Evolutionary conservation across 53 echinoderm and acorn worm genomes (phyloP).

Genomic region (Holothuria scabra): DNA sequence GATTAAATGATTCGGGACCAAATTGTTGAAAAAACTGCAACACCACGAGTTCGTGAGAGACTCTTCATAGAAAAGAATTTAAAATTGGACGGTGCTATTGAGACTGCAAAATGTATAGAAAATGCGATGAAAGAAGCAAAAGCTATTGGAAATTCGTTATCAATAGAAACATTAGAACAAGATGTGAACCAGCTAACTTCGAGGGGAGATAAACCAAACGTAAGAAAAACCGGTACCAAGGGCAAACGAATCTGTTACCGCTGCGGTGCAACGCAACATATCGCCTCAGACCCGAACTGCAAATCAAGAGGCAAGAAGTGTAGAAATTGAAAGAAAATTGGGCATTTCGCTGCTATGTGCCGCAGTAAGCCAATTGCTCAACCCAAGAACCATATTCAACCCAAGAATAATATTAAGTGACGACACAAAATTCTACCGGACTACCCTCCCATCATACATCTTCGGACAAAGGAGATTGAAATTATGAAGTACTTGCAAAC

Average conservation of each 20-base stretch:
- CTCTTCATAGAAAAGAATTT: constrained; percentile 3
- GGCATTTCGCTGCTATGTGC: too few species aligned
- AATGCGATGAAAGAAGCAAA: background rate
- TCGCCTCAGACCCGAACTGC: background rate
- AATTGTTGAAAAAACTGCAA: too few species aligned
- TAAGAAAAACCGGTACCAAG: background rate
- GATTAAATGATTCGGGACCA: too few species aligned
- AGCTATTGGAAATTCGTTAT: background rate
- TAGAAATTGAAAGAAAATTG: too few species aligned
- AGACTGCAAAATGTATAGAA: too few species aligned
- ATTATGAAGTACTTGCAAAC: background rate
- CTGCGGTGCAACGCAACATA: background rate
- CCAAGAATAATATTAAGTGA: background rate
- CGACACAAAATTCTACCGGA: background rate
- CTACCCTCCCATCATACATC: too few species aligned
- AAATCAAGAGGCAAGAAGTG: background rate
- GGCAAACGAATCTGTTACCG: background rate
- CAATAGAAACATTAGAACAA: background rate
- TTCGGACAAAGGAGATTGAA: too few species aligned
- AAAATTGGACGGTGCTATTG: background rate
- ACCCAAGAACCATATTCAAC: background rate
- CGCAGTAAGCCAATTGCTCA: background rate
- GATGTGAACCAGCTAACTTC: background rate
- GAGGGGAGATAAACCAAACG: background rate
- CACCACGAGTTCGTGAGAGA: background rate